phyloP scores from a whole-genome alignment of 1,140 invertebrate species.

The Battus philenor region DNA sequence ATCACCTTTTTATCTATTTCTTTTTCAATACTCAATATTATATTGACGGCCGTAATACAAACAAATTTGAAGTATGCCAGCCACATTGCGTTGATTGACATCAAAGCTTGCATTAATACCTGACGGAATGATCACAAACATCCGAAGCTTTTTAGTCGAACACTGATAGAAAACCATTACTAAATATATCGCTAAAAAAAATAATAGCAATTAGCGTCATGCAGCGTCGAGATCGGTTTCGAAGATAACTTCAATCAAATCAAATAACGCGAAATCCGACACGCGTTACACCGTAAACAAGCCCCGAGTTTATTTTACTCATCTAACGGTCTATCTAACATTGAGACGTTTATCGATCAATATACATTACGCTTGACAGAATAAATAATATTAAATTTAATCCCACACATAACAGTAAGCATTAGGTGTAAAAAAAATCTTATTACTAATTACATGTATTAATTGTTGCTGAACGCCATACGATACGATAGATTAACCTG shows the following conservation, averaged over 20 bases:
- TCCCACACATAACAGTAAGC: too few species aligned
- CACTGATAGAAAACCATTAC: too few species aligned
- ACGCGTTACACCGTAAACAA: conserved; percentile 23
- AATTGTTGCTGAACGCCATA: neutral
- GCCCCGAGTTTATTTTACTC: conserved; percentile 17
- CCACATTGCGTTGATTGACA: too few species aligned
- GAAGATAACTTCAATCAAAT: conserved; percentile 56
- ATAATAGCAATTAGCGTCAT: conserved; percentile 54
- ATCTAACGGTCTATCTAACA: conserved; percentile 8
- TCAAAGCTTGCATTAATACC: too few species aligned
- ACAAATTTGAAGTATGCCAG: too few species aligned
- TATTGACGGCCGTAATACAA: too few species aligned
- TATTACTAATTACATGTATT: neutral
- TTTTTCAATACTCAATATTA: too few species aligned
- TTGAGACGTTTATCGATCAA: conserved; percentile 14
- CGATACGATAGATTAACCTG: neutral
- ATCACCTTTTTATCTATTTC: too few species aligned
- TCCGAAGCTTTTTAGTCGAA: too few species aligned
- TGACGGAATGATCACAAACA: too few species aligned
- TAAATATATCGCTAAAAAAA: conserved; percentile 29
- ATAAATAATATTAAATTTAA: conserved; percentile 2
- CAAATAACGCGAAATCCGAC: conserved; percentile 40
- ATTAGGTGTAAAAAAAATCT: too few species aligned
- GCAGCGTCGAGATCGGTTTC: conserved; percentile 39
- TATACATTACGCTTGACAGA: conserved; percentile 9